Base-by-base conservation (phyloP, 64 coral and sea anemone species). In the Dendronephthya gigantea region DNA sequence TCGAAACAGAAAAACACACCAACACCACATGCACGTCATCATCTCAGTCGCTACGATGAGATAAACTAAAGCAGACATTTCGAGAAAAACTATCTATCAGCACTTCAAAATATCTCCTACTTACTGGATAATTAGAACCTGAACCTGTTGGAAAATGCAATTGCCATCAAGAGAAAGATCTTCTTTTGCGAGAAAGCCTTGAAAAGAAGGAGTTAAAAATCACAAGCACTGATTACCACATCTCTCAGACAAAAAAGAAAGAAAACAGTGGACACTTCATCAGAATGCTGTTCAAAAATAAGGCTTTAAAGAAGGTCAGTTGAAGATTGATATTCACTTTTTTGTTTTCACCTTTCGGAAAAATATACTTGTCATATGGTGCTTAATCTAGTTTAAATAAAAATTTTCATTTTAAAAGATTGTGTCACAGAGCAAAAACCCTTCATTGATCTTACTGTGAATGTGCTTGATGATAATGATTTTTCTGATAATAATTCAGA, bases 131-230 rank as follows among this genome's bases (percentile, higher is more conserved):
- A n/a, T n/a, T 4, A 45, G 11, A 68, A 90, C 17, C 68, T 58
- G 16, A 45, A 82, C 22, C n/a, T 12, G n/a, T 35, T 83, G 15
- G 35, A 82, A 19, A 32, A 50, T 10, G 84, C 11, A 29, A 75
- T 49, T 16, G 40, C n/a, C 35, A 50, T 62, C 9, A 34, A 36
- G 19, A 50, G 17, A 66, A 87, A 83, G 90, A 85, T 62, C 85
- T 91, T 36, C 41, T 85, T n/a, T 38, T 91, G 27, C 23, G 85
- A 70, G 52, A 10, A 34, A 91, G 85, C 47, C 90, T 81, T 65
- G 55, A 55, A 36, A 91, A 91, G 22, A 91, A 87, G 40, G 83
- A 87, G 13, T 43, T 91, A 23, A 91, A 87, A 34, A 59, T 31
- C 11, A 91, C 48, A 8, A 33, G 19, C 40, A 48, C 82, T 6